Evolutionary conservation across 2,888 invertebrate species (phyloP).

Genomic region (Molorchus minor): DNA sequence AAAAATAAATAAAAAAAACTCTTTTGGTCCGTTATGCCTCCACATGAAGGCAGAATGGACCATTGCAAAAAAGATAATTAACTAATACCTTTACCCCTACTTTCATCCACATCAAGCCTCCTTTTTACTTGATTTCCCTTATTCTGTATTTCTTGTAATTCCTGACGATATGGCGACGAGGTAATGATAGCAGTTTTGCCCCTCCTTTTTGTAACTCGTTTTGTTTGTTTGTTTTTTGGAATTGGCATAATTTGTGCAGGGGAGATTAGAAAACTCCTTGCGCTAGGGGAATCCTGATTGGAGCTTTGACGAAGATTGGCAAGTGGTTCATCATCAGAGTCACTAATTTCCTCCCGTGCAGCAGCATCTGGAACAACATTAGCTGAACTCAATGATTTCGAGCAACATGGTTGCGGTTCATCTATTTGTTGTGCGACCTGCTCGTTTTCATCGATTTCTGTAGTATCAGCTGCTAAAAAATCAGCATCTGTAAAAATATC

Average conservation of each 20-base stretch:
- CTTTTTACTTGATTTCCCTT: conserved; percentile 9
- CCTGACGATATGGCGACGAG: conserved; percentile 5
- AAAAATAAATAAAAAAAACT: not conserved
- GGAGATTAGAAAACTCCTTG: not conserved
- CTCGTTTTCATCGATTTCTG: not conserved
- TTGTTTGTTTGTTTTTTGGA: conserved; percentile 5
- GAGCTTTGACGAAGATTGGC: not conserved
- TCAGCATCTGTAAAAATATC: too few relatives aligned
- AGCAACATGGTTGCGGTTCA: not conserved
- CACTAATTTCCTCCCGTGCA: conserved; percentile 2
- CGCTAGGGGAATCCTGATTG: not conserved
- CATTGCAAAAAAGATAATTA: not conserved
- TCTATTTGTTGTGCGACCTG: not conserved
- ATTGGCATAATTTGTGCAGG: conserved; percentile 11
- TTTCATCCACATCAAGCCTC: not conserved
- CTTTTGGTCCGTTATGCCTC: conserved; percentile 3
- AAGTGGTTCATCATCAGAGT: conserved; percentile 1
- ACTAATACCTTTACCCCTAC: not conserved
- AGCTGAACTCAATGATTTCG: conserved; percentile 7
- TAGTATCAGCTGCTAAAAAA: conserved; percentile 2
- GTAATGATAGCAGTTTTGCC: conserved; percentile 5
- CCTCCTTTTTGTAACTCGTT: conserved; percentile 9
- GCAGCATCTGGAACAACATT: not conserved
- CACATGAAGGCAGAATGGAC: conserved; percentile 5
- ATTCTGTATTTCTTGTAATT: conserved; percentile 3